Conservation (phyloP, 2,797 vertebrate species). For the Oreortyx pictus region DNA sequence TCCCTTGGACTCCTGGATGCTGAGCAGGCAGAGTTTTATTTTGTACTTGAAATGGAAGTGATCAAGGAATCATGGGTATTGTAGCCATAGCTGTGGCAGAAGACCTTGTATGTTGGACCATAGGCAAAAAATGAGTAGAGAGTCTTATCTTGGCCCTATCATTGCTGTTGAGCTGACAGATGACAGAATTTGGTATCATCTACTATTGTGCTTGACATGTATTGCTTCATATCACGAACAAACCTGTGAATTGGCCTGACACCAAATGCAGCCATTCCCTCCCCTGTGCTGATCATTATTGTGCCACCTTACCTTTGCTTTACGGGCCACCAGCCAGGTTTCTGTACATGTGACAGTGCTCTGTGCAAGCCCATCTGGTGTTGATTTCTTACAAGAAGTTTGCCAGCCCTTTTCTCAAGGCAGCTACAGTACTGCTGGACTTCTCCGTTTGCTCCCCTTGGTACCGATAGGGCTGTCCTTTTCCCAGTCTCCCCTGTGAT, state of each 20-base stretch:
- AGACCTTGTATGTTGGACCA: background rate
- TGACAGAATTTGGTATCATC: background rate
- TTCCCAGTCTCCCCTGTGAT: background rate
- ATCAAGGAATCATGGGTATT: background rate
- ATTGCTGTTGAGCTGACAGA: background rate
- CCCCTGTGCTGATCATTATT: background rate
- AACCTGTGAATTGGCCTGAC: conserved; percentile 25
- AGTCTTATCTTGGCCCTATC: background rate
- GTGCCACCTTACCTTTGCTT: background rate
- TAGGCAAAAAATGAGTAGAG: background rate
- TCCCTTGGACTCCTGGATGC: background rate
- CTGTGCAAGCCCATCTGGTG: conserved; percentile 18
- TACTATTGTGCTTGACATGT: background rate
- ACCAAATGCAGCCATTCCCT: background rate
- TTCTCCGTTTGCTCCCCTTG: background rate
- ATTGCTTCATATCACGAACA: background rate
- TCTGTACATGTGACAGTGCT: background rate
- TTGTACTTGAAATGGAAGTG: background rate
- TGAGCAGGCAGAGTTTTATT: background rate
- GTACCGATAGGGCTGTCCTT: background rate
- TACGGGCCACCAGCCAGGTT: background rate
- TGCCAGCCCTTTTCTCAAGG: background rate
- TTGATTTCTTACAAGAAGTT: background rate
- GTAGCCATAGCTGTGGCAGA: background rate
- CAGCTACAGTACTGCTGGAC: background rate